Base-by-base conservation (phyloP, 1,140 invertebrate genomes). In the Drosophila sucinea region DNA sequence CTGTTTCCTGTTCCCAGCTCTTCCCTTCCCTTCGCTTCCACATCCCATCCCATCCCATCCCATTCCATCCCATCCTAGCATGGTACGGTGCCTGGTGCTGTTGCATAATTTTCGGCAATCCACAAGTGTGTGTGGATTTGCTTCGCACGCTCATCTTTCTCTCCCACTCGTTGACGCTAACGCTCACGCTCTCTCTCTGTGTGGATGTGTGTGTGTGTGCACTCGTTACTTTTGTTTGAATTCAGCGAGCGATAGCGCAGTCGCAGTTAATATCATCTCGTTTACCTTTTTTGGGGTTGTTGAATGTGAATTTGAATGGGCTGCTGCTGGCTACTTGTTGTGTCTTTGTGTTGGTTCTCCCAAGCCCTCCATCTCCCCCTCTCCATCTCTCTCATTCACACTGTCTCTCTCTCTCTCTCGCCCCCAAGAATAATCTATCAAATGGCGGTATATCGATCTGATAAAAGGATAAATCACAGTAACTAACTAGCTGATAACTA, bases 31-130 rank as follows among this genome's bases (percentile, higher is more conserved):
- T 30, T 25, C 47, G 35, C 4, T 44, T 0, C 38, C 17, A 44
- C 60, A 38, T 57, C 35, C 61, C 35, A 27, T 8, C 69, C n/a
- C 35, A 40, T 73, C 23, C 51, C 41, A 23, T 38, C 54, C 10
- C 57, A 61, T 61, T 38, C 29, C 23, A 41, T 56, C 1, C 11
- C 10, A 11, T 32, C 72, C 17, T 51, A 27, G 47, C 56, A 23
- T 35, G 56, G 56, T 58, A 35, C 33, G 30, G 56, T 58, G 56
- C 56, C 56, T 75, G 74, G 74, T 85, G 83, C 82, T 86, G 82
- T 89, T 86, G 83, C 84, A 86, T 87, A 87, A 89, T 87, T 87
- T 89, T 89, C 84, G 85, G 77, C 85, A 90, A 81, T 90, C 90
- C 90, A 91, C 90, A 91, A 91, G 90, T 91, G 90, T 91, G 90